Percentiles rank a stretch among this genome's conserved stretches.
phyloP scores from a whole-genome alignment of 1,140 invertebrate genomes.

The Apis dorsata region DNA sequence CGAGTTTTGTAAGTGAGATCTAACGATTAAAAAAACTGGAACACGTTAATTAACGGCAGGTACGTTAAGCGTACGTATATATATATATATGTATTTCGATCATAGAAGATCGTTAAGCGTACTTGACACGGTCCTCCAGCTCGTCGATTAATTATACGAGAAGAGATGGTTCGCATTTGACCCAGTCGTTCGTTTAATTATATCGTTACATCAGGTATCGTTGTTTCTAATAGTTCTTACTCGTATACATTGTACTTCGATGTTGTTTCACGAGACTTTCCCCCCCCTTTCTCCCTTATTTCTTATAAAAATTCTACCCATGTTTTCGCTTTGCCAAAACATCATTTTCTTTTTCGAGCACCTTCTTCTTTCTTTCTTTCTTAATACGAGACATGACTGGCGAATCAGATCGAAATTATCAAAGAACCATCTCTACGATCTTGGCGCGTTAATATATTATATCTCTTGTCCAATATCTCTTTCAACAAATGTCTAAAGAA shows the following conservation, averaged over 20 bases:
- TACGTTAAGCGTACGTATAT: conserved; percentile 11
- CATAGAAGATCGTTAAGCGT: conserved; percentile 18
- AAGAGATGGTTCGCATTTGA: neutral
- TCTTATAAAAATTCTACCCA: too few relatives aligned
- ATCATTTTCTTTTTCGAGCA: neutral
- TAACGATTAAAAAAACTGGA: conserved; percentile 49
- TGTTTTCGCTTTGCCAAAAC: too few relatives aligned
- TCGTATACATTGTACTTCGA: too few relatives aligned
- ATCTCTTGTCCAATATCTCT: too few relatives aligned
- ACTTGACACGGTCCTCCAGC: conserved; percentile 1
- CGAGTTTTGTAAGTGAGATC: conserved; percentile 38
- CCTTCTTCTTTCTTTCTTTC: too few relatives aligned
- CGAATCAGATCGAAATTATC: conserved; percentile 26
- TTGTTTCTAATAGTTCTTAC: neutral
- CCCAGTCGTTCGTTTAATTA: conserved; percentile 30
- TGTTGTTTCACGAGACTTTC: too few relatives aligned
- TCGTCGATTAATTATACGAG: conserved; percentile 47
- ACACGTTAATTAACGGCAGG: conserved; percentile 35
- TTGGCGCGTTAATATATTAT: too few relatives aligned
- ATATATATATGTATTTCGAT: conserved; percentile 8
- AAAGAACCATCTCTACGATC: neutral
- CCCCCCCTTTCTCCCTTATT: too few relatives aligned
- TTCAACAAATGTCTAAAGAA: too few relatives aligned
- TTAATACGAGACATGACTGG: neutral
- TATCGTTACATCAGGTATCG: conserved; percentile 5